phyloP scores from a whole-genome alignment of 53 echinoderm and acorn worm species.

The Patiria pectinifera region DNA sequence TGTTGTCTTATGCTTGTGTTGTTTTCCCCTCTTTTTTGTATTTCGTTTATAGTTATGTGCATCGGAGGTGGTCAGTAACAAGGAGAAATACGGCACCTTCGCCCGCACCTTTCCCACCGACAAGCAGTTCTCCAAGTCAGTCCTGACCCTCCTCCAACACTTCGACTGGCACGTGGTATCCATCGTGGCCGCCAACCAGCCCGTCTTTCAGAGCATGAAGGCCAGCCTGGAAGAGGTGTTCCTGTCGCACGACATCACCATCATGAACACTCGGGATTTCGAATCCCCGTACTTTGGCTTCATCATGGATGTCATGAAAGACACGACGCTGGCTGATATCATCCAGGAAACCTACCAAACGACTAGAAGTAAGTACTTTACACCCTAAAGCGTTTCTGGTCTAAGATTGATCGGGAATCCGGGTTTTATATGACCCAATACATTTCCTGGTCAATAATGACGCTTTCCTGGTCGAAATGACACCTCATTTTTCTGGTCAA shows the following conservation, averaged over 20 bases:
- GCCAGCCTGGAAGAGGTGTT: conserved; percentile 65
- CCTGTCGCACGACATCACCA: conserved; percentile 50
- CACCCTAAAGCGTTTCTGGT: not conserved
- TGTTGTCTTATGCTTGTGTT: not conserved
- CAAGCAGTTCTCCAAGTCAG: conserved; percentile 78
- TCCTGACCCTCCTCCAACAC: conserved; percentile 78
- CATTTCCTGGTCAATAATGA: too few species aligned
- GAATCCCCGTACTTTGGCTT: conserved; percentile 45
- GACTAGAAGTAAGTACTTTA: conserved; percentile 82
- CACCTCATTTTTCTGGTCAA: too few species aligned
- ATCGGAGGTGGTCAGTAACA: conserved; percentile 88
- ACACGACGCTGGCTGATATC: conserved; percentile 56
- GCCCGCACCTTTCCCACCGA: conserved; percentile 89
- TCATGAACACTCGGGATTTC: conserved; percentile 64
- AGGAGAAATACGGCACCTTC: conserved; percentile 78
- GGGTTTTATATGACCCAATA: too few species aligned
- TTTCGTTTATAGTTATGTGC: conserved; percentile 72
- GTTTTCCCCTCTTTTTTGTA: not conserved
- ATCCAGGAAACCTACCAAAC: conserved; percentile 71
- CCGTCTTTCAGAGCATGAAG: conserved; percentile 12
- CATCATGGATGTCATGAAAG: not conserved
- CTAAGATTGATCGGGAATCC: too few species aligned
- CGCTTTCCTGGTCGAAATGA: too few species aligned
- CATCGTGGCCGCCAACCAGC: conserved; percentile 67
- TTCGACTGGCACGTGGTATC: conserved; percentile 86